Evolutionary conservation across 2,113 vertebrate species (phyloP), one percentile per base, ranked within the genome.

Genomic region (Uria aalge): DNA sequence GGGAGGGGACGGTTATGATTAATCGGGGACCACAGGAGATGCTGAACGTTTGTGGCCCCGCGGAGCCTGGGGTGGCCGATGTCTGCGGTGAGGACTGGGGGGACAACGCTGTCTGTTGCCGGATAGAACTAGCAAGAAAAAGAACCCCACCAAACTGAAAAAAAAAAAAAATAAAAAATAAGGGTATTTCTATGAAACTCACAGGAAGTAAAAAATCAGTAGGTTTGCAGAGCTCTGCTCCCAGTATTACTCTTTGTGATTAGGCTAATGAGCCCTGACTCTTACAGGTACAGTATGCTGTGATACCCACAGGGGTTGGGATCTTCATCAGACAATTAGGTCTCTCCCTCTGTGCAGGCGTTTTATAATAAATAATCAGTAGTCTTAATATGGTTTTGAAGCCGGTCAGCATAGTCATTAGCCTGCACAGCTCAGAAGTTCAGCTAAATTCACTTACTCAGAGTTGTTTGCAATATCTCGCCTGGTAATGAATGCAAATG

Each of bases 261-360:
- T 94, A 98, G 96, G 87, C 93, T 97, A 97, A 97, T 97, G 96
- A 98, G 97, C 66, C 86, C 95, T 96, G 97, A 94, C 95, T 97
- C 95, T 95, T 96, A 95, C 95, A 96, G 97, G 96, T 97, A 96
- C 18, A 75, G 93, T 96, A 60, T 69, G 95, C 95, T 97, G 96
- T 86, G 94, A 94, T 97, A 90, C 96, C 96, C 94, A 96, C 94
- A 97, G 97, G 96, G 96, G 90, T 97, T 98, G 95, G 85, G 84
- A 95, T 96, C 96, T 92, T 97, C 93, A 97, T 97, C 96, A 96
- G 91, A 97, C 97, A 98, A 96, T 97, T 97, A 98, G 89, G 93
- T 93, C 92, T 95, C 93, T 97, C 97, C 96, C 95, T 95, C 97
- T 95, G 93, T 95, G 96, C 95, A 96, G 90, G 91, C 92, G 72